Conservation (phyloP, 2,888 invertebrate species). For the Sicus ferrugineus region DNA sequence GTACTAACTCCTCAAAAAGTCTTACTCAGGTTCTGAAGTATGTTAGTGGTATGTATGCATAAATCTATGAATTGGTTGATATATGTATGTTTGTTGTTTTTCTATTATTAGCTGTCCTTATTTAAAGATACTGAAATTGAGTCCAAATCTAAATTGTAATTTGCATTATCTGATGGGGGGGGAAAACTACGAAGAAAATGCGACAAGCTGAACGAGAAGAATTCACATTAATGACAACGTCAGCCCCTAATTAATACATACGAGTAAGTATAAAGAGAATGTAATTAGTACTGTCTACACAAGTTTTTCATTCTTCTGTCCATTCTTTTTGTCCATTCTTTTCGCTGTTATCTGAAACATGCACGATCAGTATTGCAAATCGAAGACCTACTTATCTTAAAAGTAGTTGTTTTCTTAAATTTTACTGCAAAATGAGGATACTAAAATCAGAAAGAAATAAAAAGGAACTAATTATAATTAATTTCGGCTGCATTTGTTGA, state of each 20-base stretch:
- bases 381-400: slow-evolving; percentile 27
- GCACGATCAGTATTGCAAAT: background rate
- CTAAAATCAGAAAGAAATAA: slow-evolving; percentile 24
- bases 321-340: background rate
- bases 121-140: background rate
- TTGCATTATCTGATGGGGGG: background rate
- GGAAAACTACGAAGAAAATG: background rate
- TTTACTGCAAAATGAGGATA: slow-evolving; percentile 19
- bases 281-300: background rate
- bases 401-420: slow-evolving; percentile 23
- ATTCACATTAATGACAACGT: background rate
- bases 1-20: no score
- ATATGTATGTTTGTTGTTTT: background rate
- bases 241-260: no score
- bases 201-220: background rate
- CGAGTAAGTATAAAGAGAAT: background rate
- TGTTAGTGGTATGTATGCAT: background rate
- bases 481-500: slow-evolving; percentile 34
- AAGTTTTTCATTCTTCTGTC: background rate
- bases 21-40: no score
- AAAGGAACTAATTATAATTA: slow-evolving; percentile 36
- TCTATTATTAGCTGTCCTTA: background rate
- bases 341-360: background rate
- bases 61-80: no score
- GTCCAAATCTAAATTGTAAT: background rate